Evolutionary conservation across 1,140 invertebrate species (phyloP).

Genomic region (Dicyema japonicum): DNA sequence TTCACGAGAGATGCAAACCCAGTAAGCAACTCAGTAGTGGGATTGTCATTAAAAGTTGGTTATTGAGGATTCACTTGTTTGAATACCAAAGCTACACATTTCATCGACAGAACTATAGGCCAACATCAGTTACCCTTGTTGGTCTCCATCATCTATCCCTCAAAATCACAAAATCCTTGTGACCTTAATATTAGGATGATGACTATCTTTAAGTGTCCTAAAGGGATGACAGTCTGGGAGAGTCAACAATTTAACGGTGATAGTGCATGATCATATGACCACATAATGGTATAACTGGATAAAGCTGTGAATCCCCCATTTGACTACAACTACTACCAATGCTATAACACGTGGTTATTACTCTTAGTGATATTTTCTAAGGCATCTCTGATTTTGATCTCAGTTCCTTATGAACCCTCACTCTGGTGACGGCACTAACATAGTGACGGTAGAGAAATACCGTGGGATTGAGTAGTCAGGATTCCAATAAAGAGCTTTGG

Average conservation of each 20-base stretch:
- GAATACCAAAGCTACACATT: slow-evolving; percentile 71
- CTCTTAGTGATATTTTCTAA: slow-evolving; percentile 17
- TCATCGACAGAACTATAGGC: slow-evolving; percentile 72
- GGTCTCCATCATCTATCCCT: slow-evolving; percentile 32
- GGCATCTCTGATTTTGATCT: slow-evolving; percentile 7
- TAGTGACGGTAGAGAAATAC: slow-evolving; percentile 8
- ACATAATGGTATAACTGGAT: slow-evolving; percentile 45
- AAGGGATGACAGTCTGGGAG: slow-evolving; percentile 45
- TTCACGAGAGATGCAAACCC: slow-evolving; percentile 67
- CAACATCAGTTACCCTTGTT: no score
- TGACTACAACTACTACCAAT: slow-evolving; percentile 49
- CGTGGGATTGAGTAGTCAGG: slow-evolving; percentile 24
- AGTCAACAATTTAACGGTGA: slow-evolving; percentile 64
- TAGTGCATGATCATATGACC: slow-evolving; percentile 65
- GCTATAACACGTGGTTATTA: slow-evolving; percentile 28
- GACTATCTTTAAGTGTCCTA: slow-evolving; percentile 39
- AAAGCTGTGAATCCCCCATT: slow-evolving; percentile 63
- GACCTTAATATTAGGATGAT: slow-evolving; percentile 52
- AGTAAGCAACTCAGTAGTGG: slow-evolving; percentile 40
- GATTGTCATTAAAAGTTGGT: slow-evolving; percentile 55
- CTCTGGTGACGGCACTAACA: background rate
- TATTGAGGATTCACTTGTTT: slow-evolving; percentile 46
- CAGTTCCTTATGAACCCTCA: background rate
- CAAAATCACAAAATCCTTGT: slow-evolving; percentile 51
- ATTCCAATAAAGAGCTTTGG: slow-evolving; percentile 46